Evolutionary conservation across 2,797 vertebrate species (phyloP).

Genomic region (Neosilurus mollespiculum): DNA sequence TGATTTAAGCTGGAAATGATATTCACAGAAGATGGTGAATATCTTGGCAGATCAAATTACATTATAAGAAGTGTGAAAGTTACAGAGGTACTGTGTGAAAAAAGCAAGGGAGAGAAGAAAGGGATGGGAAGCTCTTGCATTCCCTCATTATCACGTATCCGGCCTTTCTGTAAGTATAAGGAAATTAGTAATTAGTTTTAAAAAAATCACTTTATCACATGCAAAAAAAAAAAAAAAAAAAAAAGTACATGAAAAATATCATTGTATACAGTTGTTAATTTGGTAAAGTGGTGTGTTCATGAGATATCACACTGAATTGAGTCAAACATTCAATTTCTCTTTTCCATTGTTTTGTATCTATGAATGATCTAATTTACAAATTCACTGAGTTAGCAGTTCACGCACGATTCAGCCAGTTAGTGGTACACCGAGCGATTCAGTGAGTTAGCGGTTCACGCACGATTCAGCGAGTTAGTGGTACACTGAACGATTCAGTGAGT

Average conservation of each 20-base stretch:
- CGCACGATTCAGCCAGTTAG: too few relatives aligned
- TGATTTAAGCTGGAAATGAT: conserved; percentile 37
- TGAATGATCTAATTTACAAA: too few relatives aligned
- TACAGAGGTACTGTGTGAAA: neutral
- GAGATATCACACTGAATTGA: too few relatives aligned
- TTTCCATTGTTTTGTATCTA: too few relatives aligned
- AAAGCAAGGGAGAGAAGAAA: neutral
- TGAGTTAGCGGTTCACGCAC: too few relatives aligned
- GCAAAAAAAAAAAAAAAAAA: neutral
- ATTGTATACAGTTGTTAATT: neutral
- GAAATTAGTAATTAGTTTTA: neutral
- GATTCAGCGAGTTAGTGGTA: too few relatives aligned
- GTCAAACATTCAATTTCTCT: too few relatives aligned
- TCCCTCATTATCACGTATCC: neutral
- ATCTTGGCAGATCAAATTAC: conserved; percentile 1
- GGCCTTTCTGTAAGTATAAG: neutral
- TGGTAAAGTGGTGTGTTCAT: neutral
- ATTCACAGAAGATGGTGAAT: neutral
- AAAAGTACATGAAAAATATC: too few relatives aligned
- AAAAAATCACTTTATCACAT: neutral
- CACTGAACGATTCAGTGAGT: too few relatives aligned
- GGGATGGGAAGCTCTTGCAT: neutral
- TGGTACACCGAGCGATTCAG: too few relatives aligned
- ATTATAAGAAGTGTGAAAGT: neutral
- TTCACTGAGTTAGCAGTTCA: too few relatives aligned